Base-by-base conservation (phyloP, 2,113 vertebrate genomes). In the Desmodus rotundus region DNA sequence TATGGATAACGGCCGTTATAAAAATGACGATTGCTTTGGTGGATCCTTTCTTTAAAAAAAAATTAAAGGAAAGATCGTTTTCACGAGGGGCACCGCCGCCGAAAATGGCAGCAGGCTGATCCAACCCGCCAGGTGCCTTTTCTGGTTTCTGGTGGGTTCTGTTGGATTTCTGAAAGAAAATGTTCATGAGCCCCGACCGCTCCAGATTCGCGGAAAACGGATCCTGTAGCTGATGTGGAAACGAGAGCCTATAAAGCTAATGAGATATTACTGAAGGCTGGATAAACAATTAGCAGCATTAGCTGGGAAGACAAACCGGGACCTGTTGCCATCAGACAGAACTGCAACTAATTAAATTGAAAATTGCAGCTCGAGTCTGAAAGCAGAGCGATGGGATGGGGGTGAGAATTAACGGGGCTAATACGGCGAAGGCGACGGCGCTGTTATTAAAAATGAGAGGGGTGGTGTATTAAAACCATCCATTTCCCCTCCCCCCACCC, bases 211-310 rank as follows among this genome's bases (percentile, higher is more conserved):
- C 36, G 97, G 92, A 93, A 96, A 98, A 98, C 98, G 98, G 97
- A 98, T 98, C 97, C 98, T 36, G 94, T 80, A 96, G 97, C 74
- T 96, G 96, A 94, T 96, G 95, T 8, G 31, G 95, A 97, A 98
- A 98, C 52, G 95, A 96, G 97, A 91, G 98, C 96, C 98, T 97
- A 98, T 98, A 98, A 98, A 98, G 98, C 98, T 98, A 98, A 99
- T 98, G 98, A 98, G 98, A 98, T 98, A 97, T 96, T 93, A 97
- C 95, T 73, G 95, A 97, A 98, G 96, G 96, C 98, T 98, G 97
- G 96, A 96, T 98, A 98, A 98, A 98, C 98, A 98, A 98, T 98
- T 98, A 98, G 97, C 92, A 50, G 97, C 97, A 98, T 98, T 98
- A 98, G 97, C 98, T 94, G 95, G n/a, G 15, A 95, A 98, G 98